These are phyloP conservation scores for Heteromormyrus szaboi DNA, from an alignment of 2,797 vertebrate species.

Conservation along the genomic window DNA sequence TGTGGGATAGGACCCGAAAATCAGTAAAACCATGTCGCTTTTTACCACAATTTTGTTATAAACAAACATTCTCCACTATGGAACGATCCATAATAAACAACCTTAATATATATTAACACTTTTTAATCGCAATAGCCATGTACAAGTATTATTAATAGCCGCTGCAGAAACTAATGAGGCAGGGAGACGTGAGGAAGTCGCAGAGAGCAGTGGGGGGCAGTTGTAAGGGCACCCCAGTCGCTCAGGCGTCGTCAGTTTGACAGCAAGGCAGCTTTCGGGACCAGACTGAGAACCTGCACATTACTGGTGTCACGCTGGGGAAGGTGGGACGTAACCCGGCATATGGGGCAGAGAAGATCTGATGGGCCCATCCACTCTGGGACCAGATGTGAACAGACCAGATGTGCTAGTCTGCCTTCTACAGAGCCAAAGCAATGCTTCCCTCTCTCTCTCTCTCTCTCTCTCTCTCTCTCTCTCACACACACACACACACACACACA, in stretches of 20 bases:
- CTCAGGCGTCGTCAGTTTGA: constrained; percentile 35
- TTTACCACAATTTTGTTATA: neutral
- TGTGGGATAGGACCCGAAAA: neutral
- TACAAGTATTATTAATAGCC: neutral
- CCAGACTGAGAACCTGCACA: constrained; percentile 38
- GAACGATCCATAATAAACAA: neutral
- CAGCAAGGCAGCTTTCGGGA: constrained; percentile 41
- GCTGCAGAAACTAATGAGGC: neutral
- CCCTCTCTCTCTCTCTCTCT: neutral
- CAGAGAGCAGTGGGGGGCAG: neutral
- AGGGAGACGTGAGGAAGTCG: neutral
- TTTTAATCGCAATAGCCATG: neutral
- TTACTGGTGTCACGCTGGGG: constrained; percentile 27
- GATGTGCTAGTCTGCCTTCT: constrained; percentile 13
- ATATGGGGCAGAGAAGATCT: constrained; percentile 54
- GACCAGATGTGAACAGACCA: constrained; percentile 32
- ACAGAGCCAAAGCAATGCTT: neutral
- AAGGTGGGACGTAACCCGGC: constrained; percentile 51
- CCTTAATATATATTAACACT: neutral
- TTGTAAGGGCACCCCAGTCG: neutral
- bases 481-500: neutral
- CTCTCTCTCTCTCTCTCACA: neutral
- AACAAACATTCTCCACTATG: neutral
- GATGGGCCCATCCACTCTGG: constrained; percentile 48
- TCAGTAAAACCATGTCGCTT: neutral